Conservation (phyloP, 2,113 vertebrate genomes). For the Bambusicola thoracicus region DNA sequence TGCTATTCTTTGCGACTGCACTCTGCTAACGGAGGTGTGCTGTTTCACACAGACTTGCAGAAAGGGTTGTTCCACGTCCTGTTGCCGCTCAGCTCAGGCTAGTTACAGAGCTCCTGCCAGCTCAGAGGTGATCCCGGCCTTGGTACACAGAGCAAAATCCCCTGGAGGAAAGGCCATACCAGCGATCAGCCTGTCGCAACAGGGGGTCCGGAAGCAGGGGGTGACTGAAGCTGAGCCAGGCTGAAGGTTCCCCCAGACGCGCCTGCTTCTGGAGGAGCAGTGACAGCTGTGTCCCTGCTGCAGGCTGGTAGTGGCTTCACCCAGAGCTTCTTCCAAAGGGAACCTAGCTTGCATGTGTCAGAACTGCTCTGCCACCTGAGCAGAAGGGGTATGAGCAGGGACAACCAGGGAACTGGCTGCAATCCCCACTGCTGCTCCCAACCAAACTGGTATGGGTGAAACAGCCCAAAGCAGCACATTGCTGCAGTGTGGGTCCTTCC, state of each 20-base stretch:
- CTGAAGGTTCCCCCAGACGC: neutral
- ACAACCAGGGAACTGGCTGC: neutral
- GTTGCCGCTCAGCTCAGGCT: neutral
- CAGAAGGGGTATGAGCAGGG: neutral
- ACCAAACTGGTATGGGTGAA: fast-evolving
- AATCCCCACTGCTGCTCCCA: neutral
- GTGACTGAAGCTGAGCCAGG: neutral
- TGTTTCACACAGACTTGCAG: neutral
- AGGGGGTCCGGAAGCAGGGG: neutral
- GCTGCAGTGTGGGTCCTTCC: neutral
- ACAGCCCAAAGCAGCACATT: fast-evolving
- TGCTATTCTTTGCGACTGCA: neutral
- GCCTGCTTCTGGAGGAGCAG: neutral
- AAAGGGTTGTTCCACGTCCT: neutral
- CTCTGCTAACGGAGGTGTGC: neutral
- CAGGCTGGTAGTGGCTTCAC: fast-evolving
- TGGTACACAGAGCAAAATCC: neutral
- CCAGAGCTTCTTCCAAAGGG: fast-evolving
- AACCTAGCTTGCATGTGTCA: neutral
- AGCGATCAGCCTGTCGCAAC: neutral
- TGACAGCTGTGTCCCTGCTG: neutral
- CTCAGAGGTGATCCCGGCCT: neutral
- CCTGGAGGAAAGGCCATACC: neutral
- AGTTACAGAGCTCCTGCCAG: neutral
- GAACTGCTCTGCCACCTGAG: neutral